Evolutionary conservation across 2,797 vertebrate species (phyloP), one percentile per base, ranked within the genome.

Genomic region (Hozukius guyotensis): DNA sequence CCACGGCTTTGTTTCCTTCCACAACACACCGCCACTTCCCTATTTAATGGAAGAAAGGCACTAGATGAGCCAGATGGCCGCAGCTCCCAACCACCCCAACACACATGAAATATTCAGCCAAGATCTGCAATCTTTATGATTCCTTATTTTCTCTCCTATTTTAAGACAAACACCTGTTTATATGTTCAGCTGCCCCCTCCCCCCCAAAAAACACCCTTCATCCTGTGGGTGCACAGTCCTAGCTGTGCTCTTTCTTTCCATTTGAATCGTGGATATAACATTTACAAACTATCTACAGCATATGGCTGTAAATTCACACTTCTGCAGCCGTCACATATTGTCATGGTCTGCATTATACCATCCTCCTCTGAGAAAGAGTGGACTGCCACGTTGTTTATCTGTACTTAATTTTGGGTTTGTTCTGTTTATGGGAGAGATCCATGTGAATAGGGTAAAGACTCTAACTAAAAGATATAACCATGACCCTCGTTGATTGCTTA

Each of bases 61-160:
- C 29, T 72, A 25, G 83, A 90, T 80, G 78, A 94, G 87, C 89
- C 95, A 96, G 93, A 94, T 95, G 93, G 93, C 84, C 81, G 0
- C 71, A 73, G 80, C 87, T 91, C 79, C 89, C 87, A 82, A 79
- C 87, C 29, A 82, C 82, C 59, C 81, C 85, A 63, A 90, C 75
- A 64, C 72, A 67, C 84, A 94, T 95, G 86, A 95, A 95, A 95
- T 86, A 94, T 95, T 91, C 78, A 92, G 87, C 65, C 67, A 84
- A 78, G 83, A 92, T 80, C 84, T 94, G 84, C 89, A 95, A 92
- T 92, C 93, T 93, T 93, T 91, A 93, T 93, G 91, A 93, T 73
- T 52, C 18, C 49, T 52, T 52, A n/a, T n/a, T 20, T 52, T 52
- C 49, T 52, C 8, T n/a, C 49, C 49, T 52, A 52, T 52, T 52